These are phyloP conservation scores for Agrochola lota DNA, from an alignment of 2,888 invertebrate species.

Conservation along the genomic window DNA sequence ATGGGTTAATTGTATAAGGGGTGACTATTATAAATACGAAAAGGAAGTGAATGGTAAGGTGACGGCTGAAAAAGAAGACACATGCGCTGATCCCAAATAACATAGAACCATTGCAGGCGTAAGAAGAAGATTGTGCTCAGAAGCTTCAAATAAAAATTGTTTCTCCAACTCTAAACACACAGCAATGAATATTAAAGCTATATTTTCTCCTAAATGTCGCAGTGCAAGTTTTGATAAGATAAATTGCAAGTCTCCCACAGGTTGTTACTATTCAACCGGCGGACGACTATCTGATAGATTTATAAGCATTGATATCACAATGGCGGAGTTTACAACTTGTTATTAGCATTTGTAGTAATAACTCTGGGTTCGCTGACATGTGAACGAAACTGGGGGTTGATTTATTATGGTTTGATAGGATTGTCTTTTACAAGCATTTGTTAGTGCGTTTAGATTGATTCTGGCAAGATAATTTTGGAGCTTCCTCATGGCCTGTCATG, in stretches of 20 bases:
- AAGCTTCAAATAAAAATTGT: neutral
- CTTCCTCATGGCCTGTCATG: too few species aligned
- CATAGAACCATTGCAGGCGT: neutral
- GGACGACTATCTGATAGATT: conserved; percentile 52
- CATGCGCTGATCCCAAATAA: neutral
- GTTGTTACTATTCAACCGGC: conserved; percentile 46
- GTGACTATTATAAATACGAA: neutral
- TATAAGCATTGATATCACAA: conserved; percentile 56
- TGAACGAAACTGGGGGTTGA: conserved; percentile 6
- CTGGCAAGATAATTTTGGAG: too few species aligned
- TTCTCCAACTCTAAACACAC: neutral
- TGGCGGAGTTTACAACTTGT: conserved; percentile 41
- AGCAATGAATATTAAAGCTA: conserved; percentile 41
- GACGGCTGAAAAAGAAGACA: neutral
- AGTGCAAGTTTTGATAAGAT: conserved; percentile 32
- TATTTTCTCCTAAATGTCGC: neutral
- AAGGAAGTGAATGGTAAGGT: neutral
- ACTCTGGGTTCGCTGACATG: conserved; percentile 27
- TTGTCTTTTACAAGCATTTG: neutral
- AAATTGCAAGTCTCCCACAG: conserved; percentile 55
- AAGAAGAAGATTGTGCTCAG: neutral
- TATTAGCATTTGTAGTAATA: conserved; percentile 51
- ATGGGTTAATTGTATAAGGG: neutral
- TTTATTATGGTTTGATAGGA: conserved; percentile 5
- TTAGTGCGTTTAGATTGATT: too few species aligned